Percentiles rank a stretch among this genome's conserved stretches.
Conservation (phyloP, 2,888 invertebrate species). For the Eupithecia abbreviata region DNA sequence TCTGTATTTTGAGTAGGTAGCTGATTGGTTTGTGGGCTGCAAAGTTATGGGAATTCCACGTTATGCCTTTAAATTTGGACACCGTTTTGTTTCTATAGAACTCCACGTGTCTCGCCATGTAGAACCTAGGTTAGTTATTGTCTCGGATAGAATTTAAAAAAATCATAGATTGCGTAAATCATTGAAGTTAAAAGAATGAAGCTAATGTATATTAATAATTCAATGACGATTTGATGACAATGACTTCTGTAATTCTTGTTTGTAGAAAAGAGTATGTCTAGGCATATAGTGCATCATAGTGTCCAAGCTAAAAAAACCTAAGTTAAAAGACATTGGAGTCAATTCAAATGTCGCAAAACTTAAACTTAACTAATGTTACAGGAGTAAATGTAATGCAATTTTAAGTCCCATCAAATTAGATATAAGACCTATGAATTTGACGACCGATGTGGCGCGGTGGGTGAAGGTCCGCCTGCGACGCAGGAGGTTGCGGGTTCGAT, state of each 20-base stretch:
- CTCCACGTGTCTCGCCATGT: not conserved
- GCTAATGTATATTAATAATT: not conserved
- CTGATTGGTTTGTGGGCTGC: constrained; percentile 8
- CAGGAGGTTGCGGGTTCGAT: too few species aligned
- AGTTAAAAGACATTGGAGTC: too few species aligned
- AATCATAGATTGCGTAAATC: not conserved
- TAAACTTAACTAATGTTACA: too few species aligned
- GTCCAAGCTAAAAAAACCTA: not conserved
- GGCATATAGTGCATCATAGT: not conserved
- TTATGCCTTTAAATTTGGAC: not conserved
- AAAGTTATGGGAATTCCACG: constrained; percentile 2
- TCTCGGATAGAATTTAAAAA: not conserved
- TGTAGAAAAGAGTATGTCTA: not conserved
- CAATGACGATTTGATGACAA: not conserved
- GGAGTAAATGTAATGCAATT: too few species aligned
- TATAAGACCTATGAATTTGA: too few species aligned
- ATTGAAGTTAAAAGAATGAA: not conserved
- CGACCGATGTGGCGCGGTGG: too few species aligned
- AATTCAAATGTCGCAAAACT: too few species aligned
- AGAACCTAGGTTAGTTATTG: not conserved
- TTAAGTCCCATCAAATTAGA: too few species aligned
- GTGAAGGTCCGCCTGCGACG: too few species aligned
- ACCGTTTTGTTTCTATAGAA: not conserved
- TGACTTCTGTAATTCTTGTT: not conserved
- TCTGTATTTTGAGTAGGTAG: constrained; percentile 39